Evolutionary conservation across 2,797 vertebrate species (phyloP).

Genomic region (Simalia tracyae): DNA sequence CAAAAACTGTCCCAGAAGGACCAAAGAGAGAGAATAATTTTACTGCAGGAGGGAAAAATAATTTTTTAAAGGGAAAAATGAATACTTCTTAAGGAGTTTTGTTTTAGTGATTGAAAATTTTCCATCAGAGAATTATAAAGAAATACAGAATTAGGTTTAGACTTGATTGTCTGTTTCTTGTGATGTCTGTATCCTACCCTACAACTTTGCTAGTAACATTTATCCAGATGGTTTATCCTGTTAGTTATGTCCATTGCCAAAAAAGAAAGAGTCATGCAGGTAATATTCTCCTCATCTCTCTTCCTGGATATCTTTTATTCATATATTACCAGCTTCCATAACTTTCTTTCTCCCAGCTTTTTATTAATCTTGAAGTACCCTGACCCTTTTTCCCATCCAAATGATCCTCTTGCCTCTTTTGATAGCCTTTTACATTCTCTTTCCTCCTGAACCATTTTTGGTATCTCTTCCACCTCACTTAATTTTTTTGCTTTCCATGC

Average conservation of each 20-base stretch:
- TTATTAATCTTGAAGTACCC: not conserved
- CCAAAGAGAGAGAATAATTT: too few species aligned
- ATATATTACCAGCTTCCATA: too few species aligned
- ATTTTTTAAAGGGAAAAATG: not conserved
- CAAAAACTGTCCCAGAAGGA: not conserved
- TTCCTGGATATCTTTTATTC: not conserved
- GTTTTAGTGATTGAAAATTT: not conserved
- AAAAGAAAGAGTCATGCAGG: not conserved
- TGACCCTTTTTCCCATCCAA: not conserved
- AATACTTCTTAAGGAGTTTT: not conserved
- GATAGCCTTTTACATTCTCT: not conserved
- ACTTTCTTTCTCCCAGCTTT: not conserved
- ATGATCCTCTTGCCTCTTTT: not conserved
- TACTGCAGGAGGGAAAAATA: not conserved
- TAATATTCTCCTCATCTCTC: not conserved
- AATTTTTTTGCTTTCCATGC: not conserved
- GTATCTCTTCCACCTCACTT: not conserved
- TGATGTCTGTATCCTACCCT: too few species aligned
- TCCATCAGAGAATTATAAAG: not conserved
- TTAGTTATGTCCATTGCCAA: not conserved
- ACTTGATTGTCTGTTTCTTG: not conserved
- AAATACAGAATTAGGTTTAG: not conserved
- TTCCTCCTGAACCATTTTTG: not conserved
- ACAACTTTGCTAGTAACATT: not conserved
- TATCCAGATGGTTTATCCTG: not conserved